Evolutionary conservation across 1,140 invertebrate genomes (phyloP).

Genomic region (Zaprionus vittiger): DNA sequence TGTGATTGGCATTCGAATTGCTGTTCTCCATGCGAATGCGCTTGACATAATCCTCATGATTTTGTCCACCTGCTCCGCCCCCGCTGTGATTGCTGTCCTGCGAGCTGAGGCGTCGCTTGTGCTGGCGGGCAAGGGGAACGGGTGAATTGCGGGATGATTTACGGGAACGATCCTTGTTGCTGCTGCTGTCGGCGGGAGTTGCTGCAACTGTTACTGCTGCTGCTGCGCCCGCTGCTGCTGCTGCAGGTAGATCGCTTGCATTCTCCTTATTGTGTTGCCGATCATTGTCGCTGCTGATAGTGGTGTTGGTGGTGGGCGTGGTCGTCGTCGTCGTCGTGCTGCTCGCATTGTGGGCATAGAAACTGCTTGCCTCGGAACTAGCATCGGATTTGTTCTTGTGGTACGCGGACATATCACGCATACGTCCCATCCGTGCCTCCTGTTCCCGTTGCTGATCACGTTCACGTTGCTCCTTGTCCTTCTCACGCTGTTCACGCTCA

Average conservation of each 20-base stretch:
- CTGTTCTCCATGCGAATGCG: slow-evolving; percentile 87
- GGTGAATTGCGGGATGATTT: slow-evolving; percentile 86
- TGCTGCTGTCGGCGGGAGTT: slow-evolving; percentile 1
- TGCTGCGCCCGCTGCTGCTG: slow-evolving; percentile 16
- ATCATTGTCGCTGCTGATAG: slow-evolving; percentile 45
- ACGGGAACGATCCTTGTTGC: slow-evolving; percentile 61
- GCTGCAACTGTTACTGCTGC: slow-evolving; percentile 7
- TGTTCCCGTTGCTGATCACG: slow-evolving; percentile 62
- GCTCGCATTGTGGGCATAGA: slow-evolving; percentile 53
- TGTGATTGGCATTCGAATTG: slow-evolving; percentile 28
- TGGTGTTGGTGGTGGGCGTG: slow-evolving; percentile 11
- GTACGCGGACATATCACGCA: slow-evolving; percentile 68
- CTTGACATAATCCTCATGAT: slow-evolving; percentile 88
- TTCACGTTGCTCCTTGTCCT: slow-evolving; percentile 47
- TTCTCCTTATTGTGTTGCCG: slow-evolving; percentile 82
- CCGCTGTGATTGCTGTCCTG: slow-evolving; percentile 88
- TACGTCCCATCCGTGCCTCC: slow-evolving; percentile 63
- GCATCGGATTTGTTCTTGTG: slow-evolving; percentile 66
- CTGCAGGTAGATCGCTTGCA: slow-evolving; percentile 12
- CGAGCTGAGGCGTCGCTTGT: slow-evolving; percentile 91
- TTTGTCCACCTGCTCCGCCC: slow-evolving; percentile 36
- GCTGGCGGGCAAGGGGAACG: slow-evolving; percentile 85
- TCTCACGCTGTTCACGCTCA: slow-evolving; percentile 63
- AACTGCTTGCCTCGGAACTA: slow-evolving; percentile 57
- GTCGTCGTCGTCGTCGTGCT: background rate